Conservation (phyloP, 2,113 vertebrate species). For the Toxotes chatareus region DNA sequence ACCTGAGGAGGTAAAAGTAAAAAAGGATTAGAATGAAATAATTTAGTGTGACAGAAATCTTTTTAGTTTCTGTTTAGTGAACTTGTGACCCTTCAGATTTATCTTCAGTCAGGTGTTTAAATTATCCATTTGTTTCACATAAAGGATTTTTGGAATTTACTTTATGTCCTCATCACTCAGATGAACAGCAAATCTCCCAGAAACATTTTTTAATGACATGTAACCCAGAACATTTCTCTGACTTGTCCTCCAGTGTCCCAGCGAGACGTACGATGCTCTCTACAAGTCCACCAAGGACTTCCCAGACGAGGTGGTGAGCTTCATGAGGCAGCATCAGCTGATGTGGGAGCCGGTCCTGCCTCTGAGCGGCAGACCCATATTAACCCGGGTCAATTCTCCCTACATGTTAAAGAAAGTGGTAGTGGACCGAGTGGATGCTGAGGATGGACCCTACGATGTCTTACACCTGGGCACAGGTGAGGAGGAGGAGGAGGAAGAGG, state of each 20-base stretch:
- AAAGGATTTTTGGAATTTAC: neutral
- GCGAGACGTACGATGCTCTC: conserved; percentile 87
- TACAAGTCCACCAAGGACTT: conserved; percentile 90
- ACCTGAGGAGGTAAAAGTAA: neutral
- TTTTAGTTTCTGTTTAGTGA: too few relatives aligned
- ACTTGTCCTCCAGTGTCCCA: conserved; percentile 86
- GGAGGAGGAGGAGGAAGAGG: neutral
- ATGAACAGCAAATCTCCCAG: neutral
- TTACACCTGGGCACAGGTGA: conserved; percentile 91
- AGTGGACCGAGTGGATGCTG: conserved; percentile 86
- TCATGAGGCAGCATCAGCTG: conserved; percentile 90
- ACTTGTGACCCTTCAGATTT: neutral
- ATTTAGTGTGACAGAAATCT: neutral
- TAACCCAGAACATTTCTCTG: neutral
- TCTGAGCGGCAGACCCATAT: conserved; percentile 80
- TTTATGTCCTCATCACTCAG: neutral
- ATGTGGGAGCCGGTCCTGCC: conserved; percentile 91
- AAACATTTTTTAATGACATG: neutral
- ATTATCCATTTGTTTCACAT: too few relatives aligned
- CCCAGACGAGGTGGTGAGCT: conserved; percentile 89
- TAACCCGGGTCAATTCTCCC: conserved; percentile 78
- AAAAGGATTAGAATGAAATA: neutral
- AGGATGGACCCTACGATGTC: conserved; percentile 82
- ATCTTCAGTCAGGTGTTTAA: neutral
- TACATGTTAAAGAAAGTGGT: conserved; percentile 84